Evolutionary conservation across 2,113 vertebrate genomes (phyloP).

Genomic region (Siniperca knerii): DNA sequence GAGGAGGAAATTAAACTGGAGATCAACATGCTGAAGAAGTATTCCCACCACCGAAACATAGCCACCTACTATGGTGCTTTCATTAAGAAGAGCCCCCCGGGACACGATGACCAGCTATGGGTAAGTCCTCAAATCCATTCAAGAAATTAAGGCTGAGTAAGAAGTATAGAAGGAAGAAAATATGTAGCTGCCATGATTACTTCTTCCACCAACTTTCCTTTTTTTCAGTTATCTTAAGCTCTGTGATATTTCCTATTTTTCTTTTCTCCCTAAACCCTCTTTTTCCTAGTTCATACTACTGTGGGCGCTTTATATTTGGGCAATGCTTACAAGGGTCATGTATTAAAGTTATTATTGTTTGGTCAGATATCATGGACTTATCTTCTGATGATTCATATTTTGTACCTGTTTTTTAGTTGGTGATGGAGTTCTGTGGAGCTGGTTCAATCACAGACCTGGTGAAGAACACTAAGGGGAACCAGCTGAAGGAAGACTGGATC

Average conservation of each 20-base stretch:
- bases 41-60: constrained; percentile 93
- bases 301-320: not conserved
- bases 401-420: constrained; percentile 69
- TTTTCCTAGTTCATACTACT: not conserved
- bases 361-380: too few species aligned
- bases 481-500: constrained; percentile 86
- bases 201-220: not conserved
- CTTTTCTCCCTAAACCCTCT: too few species aligned
- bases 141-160: not conserved
- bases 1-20: constrained; percentile 96
- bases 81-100: constrained; percentile 81
- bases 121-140: constrained; percentile 60
- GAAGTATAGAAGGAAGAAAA: not conserved
- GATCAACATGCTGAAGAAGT: constrained; percentile 96
- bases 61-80: constrained; percentile 82
- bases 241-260: not conserved
- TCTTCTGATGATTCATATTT: not conserved
- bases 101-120: constrained; percentile 86
- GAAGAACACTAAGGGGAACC: constrained; percentile 87
- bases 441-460: constrained; percentile 85
- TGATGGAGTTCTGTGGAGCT: constrained; percentile 87
- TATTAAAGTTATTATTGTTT: not conserved
- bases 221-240: not conserved
- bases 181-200: not conserved
- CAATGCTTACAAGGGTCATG: not conserved